Base-by-base conservation (phyloP, 2,888 invertebrate species). In the Hoplodrina blanda region DNA sequence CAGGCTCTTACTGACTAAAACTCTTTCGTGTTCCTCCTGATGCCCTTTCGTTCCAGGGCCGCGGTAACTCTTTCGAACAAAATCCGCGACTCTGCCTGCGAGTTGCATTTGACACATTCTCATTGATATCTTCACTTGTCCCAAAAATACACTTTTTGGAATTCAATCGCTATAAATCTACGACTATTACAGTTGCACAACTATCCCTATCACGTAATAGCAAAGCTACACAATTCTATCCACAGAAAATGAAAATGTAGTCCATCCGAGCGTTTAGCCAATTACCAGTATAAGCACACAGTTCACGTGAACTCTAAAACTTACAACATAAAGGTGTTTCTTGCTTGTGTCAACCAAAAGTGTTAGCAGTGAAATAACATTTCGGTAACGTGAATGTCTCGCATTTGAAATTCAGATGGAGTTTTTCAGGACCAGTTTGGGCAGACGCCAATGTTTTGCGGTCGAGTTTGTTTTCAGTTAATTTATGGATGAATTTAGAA, bases 381-480 rank as follows among this genome's bases (percentile, higher is more conserved):
- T 90, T 89, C 80, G 83, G 89, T 88, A 85, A 87, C 85, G 85
- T 81, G 80, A 82, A 87, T 85, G 87, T 88, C 85, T 83, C 86
- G 66, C 78, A 92, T 92, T 91, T 91, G 90, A 92, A 92, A 88
- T 92, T 92, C 91, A 91, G 90, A 92, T 92, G 87, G 85, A 87
- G 87, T 89, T 91, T 92, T 89, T 90, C 85, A 86, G 86, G 79
- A 84, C 83, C 87, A 87, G 83, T 85, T 90, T 91, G 91, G 91
- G 87, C 73, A 78, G 71, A 81, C 80, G 93, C 94, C 93, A 94
- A 90, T 88, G 87, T 89, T 88, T 86, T 86, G 88, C 84, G 88
- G 88, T 86, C 83, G 84, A 90, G 90, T 90, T 90, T 91, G 90
- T 92, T 92, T 92, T 91, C 87, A 90, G 90, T 92, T 93, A 92